Evolutionary conservation across 2,888 invertebrate species (phyloP).

Genomic region (Troides oblongomaculatus): DNA sequence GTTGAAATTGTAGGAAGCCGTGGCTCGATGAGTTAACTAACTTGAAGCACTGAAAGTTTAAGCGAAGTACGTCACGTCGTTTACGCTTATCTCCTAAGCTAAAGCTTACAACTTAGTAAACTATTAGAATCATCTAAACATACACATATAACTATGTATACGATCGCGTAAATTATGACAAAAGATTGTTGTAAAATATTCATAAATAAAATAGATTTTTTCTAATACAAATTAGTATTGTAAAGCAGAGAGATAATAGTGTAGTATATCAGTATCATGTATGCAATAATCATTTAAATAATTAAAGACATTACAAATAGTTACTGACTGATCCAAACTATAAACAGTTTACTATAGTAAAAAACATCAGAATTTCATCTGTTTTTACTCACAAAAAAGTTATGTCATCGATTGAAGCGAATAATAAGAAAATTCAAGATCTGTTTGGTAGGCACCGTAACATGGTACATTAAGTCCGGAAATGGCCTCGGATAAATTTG

Average conservation of each 20-base stretch:
- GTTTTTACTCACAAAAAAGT: not conserved
- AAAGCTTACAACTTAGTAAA: constrained; percentile 1
- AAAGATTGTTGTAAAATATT: not conserved
- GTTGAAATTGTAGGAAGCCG: not conserved
- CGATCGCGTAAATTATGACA: not conserved
- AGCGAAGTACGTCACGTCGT: constrained; percentile 3
- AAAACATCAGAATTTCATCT: no score
- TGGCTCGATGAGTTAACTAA: not conserved
- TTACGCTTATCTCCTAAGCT: constrained; percentile 9
- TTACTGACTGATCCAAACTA: no score
- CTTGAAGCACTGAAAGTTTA: not conserved
- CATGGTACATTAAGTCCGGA: constrained; percentile 5
- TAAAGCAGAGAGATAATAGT: no score
- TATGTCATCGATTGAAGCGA: not conserved
- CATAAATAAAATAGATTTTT: no score
- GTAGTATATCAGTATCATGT: no score
- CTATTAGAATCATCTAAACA: constrained; percentile 6
- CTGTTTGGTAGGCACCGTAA: not conserved
- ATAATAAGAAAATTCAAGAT: constrained; percentile 1
- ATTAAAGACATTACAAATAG: no score
- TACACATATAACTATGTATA: not conserved
- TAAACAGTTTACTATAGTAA: no score
- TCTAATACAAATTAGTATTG: no score
- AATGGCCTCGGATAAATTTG: constrained; percentile 1
- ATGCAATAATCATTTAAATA: no score